A percentile compares a stretch with the other conserved stretches of the same genome.
phyloP scores from a whole-genome alignment of 2,797 vertebrate species.

The Phataginus tricuspis region DNA sequence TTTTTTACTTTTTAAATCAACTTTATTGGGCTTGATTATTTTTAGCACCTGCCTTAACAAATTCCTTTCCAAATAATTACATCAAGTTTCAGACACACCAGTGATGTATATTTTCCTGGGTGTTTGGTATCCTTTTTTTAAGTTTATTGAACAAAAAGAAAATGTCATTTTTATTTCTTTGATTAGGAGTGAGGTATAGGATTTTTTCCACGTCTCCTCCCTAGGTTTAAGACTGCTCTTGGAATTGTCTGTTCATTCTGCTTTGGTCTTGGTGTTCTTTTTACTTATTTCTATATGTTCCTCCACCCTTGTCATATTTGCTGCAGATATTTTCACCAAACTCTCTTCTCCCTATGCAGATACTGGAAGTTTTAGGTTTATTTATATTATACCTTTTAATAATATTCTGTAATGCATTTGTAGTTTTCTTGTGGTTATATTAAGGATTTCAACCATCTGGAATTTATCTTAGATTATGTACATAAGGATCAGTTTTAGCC shows the following conservation, averaged over 20 bases:
- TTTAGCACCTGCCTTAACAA: neutral
- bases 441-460: constrained; percentile 65
- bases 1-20: neutral
- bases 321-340: neutral
- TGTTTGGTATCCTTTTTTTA: neutral
- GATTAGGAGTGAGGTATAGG: neutral
- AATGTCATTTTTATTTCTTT: neutral
- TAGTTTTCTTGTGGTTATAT: constrained; percentile 46
- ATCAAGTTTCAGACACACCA: neutral
- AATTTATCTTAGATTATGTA: constrained; percentile 59
- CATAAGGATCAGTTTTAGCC: constrained; percentile 54
- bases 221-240: neutral
- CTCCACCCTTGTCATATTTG: neutral
- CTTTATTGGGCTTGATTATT: neutral
- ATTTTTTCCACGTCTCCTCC: neutral
- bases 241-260: neutral
- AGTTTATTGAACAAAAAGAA: neutral
- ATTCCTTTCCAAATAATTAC: constrained; percentile 2
- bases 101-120: neutral
- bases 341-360: neutral
- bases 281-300: neutral
- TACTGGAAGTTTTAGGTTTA: constrained; percentile 22
- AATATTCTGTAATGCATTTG: constrained; percentile 42
- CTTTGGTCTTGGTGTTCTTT: neutral
- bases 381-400: constrained; percentile 28